Percentiles rank a stretch among this genome's conserved stretches.
Conservation (phyloP, 2,797 vertebrate genomes). For the Hoplostethus atlanticus region DNA sequence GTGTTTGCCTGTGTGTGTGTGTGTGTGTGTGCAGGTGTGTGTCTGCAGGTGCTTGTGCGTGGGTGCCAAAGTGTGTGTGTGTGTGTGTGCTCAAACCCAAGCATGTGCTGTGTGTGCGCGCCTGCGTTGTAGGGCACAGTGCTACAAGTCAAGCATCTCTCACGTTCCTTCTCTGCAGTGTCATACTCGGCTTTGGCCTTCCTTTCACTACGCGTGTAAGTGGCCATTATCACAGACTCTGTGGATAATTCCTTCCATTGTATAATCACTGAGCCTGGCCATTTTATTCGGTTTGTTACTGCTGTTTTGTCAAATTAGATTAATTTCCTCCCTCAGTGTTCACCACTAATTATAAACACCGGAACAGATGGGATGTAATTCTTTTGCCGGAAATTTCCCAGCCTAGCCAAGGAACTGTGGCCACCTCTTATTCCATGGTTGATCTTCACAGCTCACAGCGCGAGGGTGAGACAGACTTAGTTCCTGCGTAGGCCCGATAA, state of each 20-base stretch:
- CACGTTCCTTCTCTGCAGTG: constrained; percentile 4
- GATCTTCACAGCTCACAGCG: constrained; percentile 47
- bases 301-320: constrained; percentile 74
- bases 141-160: background rate
- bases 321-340: constrained; percentile 61
- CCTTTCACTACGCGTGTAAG: constrained; percentile 29
- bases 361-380: constrained; percentile 76
- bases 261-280: constrained; percentile 53
- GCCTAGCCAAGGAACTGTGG: constrained; percentile 58
- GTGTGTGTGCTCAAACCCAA: too few species aligned
- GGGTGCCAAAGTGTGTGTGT: background rate
- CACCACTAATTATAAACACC: constrained; percentile 76
- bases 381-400: constrained; percentile 56
- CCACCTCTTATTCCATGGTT: constrained; percentile 55
- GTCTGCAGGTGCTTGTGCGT: background rate
- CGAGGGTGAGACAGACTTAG: constrained; percentile 26
- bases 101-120: too few species aligned
- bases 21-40: constrained; percentile 30
- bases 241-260: constrained; percentile 51
- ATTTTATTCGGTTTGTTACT: constrained; percentile 64
- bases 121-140: background rate
- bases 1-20: constrained; percentile 3
- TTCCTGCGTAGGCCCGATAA: background rate
- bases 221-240: constrained; percentile 36
- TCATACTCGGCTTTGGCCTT: constrained; percentile 22